These are phyloP conservation scores for Shargacucullia verbasci DNA, from an alignment of 2,888 invertebrate genomes.

Conservation along the genomic window DNA sequence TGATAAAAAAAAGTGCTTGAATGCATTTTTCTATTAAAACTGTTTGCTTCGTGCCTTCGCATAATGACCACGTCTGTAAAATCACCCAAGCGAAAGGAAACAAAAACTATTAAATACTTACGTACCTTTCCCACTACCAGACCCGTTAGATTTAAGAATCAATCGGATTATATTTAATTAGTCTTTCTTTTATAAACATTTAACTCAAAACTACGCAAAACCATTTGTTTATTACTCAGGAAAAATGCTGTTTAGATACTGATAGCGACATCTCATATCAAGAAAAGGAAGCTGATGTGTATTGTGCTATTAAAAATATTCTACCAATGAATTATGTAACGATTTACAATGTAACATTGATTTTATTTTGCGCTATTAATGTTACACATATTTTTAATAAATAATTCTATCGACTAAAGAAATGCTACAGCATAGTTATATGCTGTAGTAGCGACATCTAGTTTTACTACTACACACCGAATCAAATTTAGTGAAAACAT, in stretches of 20 bases:
- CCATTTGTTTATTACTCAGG: not conserved
- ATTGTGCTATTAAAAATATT: too few species aligned
- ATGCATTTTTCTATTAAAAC: conserved; percentile 26
- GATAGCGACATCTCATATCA: conserved; percentile 37
- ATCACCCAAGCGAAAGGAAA: conserved; percentile 1
- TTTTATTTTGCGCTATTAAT: not conserved
- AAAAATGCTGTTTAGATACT: not conserved
- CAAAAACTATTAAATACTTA: not conserved
- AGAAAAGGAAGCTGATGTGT: too few species aligned
- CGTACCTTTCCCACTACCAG: not conserved
- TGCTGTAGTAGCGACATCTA: conserved; percentile 20
- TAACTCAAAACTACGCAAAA: not conserved
- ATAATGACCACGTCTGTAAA: conserved; percentile 15
- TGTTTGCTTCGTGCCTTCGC: conserved; percentile 29
- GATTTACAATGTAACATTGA: too few species aligned
- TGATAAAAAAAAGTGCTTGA: conserved; percentile 7
- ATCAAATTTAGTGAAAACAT: not conserved
- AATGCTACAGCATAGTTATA: too few species aligned
- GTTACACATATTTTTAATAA: not conserved
- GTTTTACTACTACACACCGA: not conserved
- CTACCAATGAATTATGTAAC: too few species aligned
- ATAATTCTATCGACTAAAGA: not conserved
- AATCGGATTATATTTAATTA: too few species aligned
- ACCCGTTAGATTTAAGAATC: not conserved
- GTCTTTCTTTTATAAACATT: not conserved